A percentile compares a stretch with the other conserved stretches of the same genome.
Evolutionary conservation across 2,797 vertebrate genomes (phyloP).

Genomic region (Antennarius maculatus): DNA sequence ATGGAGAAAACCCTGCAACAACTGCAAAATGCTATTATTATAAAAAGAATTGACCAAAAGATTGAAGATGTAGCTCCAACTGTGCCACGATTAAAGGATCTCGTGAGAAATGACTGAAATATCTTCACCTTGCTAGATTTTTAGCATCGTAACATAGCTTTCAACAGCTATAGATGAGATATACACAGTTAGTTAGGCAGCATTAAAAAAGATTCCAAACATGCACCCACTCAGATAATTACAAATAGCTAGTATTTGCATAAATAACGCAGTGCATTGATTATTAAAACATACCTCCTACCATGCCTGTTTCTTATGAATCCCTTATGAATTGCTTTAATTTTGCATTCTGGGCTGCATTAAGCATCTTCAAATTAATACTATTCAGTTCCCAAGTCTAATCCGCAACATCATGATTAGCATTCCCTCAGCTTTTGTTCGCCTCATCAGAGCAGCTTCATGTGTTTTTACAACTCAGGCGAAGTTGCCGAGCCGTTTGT

Average conservation of each 20-base stretch:
- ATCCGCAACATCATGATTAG: conserved; percentile 74
- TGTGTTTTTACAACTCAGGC: conserved; percentile 53
- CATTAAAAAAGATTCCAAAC: conserved; percentile 60
- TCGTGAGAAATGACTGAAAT: conserved; percentile 13
- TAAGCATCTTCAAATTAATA: conserved; percentile 68
- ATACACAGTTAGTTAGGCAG: conserved; percentile 39
- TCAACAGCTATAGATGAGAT: conserved; percentile 40
- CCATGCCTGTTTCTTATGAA: conserved; percentile 61
- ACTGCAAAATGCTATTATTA: conserved; percentile 8
- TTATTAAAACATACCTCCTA: conserved; percentile 70
- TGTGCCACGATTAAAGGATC: no score
- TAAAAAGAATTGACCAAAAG: conserved; percentile 18
- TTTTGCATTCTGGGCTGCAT: conserved; percentile 59
- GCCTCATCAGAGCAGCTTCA: conserved; percentile 66
- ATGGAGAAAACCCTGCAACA: conserved; percentile 47
- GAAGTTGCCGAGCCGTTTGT: conserved; percentile 69
- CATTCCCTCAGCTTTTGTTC: conserved; percentile 70
- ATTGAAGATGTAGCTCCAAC: background rate
- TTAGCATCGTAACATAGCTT: conserved; percentile 32
- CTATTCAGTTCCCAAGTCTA: conserved; percentile 63
- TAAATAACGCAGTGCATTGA: conserved; percentile 66
- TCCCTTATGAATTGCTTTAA: conserved; percentile 62
- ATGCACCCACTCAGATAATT: conserved; percentile 67
- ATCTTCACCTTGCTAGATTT: background rate
- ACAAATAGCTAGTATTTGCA: conserved; percentile 72